Percentiles rank a stretch among this genome's conserved stretches.
These are phyloP conservation scores for Protaetia brevitarsis DNA, from an alignment of 1,140 invertebrate species.

Conservation along the genomic window DNA sequence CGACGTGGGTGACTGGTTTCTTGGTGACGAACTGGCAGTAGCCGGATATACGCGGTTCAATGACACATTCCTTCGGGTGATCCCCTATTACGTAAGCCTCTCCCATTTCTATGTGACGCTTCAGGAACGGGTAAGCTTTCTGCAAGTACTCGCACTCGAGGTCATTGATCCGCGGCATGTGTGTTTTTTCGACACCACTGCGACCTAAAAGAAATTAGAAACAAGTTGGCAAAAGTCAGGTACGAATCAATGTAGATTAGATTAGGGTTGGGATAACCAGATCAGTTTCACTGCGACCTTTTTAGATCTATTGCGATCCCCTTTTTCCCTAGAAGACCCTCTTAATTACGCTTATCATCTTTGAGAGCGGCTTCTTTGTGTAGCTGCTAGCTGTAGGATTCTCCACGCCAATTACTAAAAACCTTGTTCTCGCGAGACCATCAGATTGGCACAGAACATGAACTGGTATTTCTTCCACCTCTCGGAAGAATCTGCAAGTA, in stretches of 20 bases:
- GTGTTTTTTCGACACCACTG: background rate
- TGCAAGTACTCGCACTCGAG: conserved; percentile 18
- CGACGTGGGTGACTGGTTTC: conserved; percentile 6
- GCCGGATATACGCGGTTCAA: background rate
- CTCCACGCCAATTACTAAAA: no score
- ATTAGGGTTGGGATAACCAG: no score
- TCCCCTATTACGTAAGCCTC: background rate
- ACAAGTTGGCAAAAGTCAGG: background rate
- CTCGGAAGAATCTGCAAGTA: no score
- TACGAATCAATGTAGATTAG: background rate
- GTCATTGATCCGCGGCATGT: conserved; percentile 21
- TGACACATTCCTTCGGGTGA: background rate
- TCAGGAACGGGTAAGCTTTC: conserved; percentile 11
- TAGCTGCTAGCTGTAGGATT: no score
- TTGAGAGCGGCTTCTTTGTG: no score
- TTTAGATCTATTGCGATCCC: no score
- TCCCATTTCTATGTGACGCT: conserved; percentile 8
- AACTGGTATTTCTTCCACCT: no score
- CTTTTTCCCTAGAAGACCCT: no score
- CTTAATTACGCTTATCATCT: no score
- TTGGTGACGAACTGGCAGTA: conserved; percentile 8
- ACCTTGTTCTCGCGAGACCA: no score
- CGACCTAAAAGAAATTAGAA: background rate
- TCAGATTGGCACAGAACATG: no score
- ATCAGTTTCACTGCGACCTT: no score